Evolutionary conservation across 2,888 invertebrate genomes (phyloP), one percentile per base, ranked within the genome.

Genomic region (Drosophila gaucha): DNA sequence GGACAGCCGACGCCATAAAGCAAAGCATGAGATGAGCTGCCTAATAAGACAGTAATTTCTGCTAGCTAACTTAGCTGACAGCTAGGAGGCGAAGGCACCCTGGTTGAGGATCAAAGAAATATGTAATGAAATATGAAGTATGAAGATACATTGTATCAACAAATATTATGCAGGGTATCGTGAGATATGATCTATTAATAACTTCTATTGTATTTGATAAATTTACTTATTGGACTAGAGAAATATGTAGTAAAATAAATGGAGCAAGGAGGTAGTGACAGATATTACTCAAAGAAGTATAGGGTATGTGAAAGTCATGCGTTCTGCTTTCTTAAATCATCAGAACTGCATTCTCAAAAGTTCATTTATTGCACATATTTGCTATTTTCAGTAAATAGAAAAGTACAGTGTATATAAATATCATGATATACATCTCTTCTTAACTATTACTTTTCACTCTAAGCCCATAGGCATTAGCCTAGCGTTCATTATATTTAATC

Each of bases 1-100:
- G 49, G 43, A 31, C 36, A 41, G 26, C 47, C 54, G 50, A 16
- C 28, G 58, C n/a, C 33, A 24, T 18, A 43, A 54, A 51, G 66
- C 52, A 51, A 36, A 69, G 30, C 10, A 47, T 51, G 33, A 44
- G 47, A 44, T 55, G 49, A 49, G 56, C 52, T 41, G 39, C 38
- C 41, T 46, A 47, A 51, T 39, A 55, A n/a, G 31, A 14, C 18
- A 38, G 22, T 36, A n/a, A 56, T 39, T 38, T 49, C n/a, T 38
- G 38, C 12, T 26, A 20, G 35, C 35, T 35, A 36, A 51, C 26
- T 33, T 36, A 18, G 18, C 28, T 47, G 20, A n/a, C n/a, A n/a
- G n/a, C n/a, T n/a, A n/a, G n/a, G n/a, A n/a, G 36, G 24, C 12
- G 16, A 6, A 1, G 30, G 36, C 51, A 63, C 44, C 31, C 16